Evolutionary conservation across 2,888 invertebrate species (phyloP).

Genomic region (Bhutanitis thaidina): DNA sequence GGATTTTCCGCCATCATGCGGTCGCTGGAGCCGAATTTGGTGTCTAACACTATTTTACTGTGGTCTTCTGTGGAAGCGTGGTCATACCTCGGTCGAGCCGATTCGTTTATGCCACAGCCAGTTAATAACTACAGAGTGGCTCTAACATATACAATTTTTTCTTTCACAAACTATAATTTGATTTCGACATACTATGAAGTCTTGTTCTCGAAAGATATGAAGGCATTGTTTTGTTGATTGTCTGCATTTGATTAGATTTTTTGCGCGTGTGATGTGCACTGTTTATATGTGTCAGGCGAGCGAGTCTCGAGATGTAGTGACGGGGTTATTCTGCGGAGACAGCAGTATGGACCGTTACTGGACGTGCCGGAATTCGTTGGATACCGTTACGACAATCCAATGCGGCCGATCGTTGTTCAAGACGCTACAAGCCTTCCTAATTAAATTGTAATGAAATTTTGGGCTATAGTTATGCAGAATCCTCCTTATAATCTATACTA

Average conservation of each 20-base stretch:
- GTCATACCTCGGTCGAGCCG: no score
- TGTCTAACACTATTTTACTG: no score
- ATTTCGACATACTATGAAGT: no score
- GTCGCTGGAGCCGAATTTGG: no score
- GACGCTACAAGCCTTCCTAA: background rate
- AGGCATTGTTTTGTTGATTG: slow-evolving; percentile 10
- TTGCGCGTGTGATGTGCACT: background rate
- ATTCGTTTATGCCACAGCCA: no score
- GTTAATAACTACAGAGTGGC: no score
- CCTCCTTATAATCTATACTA: no score
- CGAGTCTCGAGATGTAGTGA: slow-evolving; percentile 38
- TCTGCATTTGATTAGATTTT: slow-evolving; percentile 13
- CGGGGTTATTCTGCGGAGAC: slow-evolving; percentile 46
- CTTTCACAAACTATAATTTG: no score
- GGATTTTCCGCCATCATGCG: no score
- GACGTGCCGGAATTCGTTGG: slow-evolving; percentile 56
- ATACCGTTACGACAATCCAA: slow-evolving; percentile 47
- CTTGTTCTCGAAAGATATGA: background rate
- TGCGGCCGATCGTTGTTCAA: slow-evolving; percentile 30
- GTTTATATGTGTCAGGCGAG: background rate
- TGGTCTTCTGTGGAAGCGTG: no score
- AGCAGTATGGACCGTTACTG: slow-evolving; percentile 57
- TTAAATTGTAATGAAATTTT: background rate
- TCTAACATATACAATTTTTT: no score
- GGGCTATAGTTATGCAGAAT: no score